These are phyloP conservation scores for Lasioglossum zephyrum DNA, from an alignment of 2,888 invertebrate species.

Conservation along the genomic window DNA sequence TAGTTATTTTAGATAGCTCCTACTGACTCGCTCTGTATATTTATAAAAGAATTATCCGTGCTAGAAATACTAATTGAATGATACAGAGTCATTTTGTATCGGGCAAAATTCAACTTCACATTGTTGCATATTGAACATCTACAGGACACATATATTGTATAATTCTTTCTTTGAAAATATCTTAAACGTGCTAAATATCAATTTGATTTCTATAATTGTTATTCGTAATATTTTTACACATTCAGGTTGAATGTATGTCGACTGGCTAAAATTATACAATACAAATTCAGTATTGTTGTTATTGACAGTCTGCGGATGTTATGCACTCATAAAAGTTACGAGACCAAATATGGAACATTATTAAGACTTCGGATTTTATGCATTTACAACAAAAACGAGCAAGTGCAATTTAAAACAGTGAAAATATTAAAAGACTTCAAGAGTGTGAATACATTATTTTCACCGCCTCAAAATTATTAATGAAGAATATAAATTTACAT, in stretches of 20 bases:
- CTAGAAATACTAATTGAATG: background rate
- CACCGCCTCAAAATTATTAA: too few relatives aligned
- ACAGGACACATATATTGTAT: background rate
- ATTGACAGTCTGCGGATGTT: background rate
- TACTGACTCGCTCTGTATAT: background rate
- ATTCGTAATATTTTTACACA: background rate
- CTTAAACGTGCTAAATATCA: too few relatives aligned
- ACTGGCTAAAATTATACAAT: background rate
- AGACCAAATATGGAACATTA: background rate
- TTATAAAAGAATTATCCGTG: background rate
- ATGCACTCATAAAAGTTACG: background rate
- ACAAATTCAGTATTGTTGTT: background rate
- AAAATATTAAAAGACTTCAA: too few relatives aligned
- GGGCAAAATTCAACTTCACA: background rate
- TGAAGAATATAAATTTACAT: too few relatives aligned
- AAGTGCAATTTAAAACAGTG: too few relatives aligned
- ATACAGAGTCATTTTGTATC: background rate
- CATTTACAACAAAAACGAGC: too few relatives aligned
- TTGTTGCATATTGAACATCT: background rate
- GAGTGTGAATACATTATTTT: too few relatives aligned
- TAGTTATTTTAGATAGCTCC: background rate
- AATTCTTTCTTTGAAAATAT: too few relatives aligned
- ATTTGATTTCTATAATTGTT: too few relatives aligned
- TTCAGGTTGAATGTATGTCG: background rate
- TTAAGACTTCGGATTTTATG: too few relatives aligned